Base-by-base conservation (phyloP, 2,797 vertebrate species). In the Cuniculus paca region DNA sequence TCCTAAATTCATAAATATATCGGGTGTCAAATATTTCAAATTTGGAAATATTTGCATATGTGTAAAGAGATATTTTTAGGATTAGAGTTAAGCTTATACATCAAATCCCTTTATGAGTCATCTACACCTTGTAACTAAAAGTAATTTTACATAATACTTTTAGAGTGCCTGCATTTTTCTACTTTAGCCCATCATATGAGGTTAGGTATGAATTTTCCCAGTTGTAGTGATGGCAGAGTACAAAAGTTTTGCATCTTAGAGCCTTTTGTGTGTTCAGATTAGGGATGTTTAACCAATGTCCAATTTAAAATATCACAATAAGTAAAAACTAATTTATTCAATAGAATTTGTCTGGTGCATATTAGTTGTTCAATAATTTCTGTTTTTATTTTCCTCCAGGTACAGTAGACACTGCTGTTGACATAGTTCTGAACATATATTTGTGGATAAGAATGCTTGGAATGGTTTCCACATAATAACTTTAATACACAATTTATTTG, bases 301-400 rank as follows among this genome's bases (percentile, higher is more conserved):
- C 36, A 74, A 88, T 19, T 84, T 88, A n/a, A 90, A 94, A 36
- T 45, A 36, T 39, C 48, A 22, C 34, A 58, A 79, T 31, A 28
- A 68, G 17, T 54, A 75, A 52, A 13, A 56, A 52, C 54, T 72
- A 56, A 78, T 78, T 88, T 52, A 50, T 58, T 72, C n/a, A 0
- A 8, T 70, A 14, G 8, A 81, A 85, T 65, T 50, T 80, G 42
- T 52, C 34, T 80, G 60, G n/a, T 12, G 70, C n/a, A 36, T 17
- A 82, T 0, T 36, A 11, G 0, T 58, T 88, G 36, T 74, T 58
- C 5, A 85, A 19, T 83, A 60, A 82, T 7, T 50, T 12, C 54
- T 54, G 50, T 61, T 92, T 90, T 58, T 70, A n/a, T 93, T 90
- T 88, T 70, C 52, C 75, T 77, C 36, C 60, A 22, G 36, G 34